A percentile compares a stretch with the other conserved stretches of the same genome.
Conservation (phyloP, 2,113 vertebrate genomes). For the Saccopteryx leptura region DNA sequence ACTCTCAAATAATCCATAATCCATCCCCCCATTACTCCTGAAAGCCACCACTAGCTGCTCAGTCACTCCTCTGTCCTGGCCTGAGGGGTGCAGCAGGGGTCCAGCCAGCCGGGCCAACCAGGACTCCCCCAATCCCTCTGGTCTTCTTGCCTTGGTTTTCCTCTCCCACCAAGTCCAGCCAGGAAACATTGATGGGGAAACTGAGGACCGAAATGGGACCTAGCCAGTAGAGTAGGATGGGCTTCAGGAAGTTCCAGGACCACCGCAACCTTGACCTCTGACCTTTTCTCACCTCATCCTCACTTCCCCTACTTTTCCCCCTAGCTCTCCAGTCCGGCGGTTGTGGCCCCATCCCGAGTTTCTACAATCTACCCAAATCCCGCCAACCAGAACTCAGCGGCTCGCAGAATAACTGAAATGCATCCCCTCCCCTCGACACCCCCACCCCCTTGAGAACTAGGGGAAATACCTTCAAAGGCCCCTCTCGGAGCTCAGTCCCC, state of each 20-base stretch:
- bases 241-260: neutral
- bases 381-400: neutral
- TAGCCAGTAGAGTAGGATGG: neutral
- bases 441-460: neutral
- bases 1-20: neutral
- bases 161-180: neutral
- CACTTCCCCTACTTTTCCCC: neutral
- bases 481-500: neutral
- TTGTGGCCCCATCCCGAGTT: neutral
- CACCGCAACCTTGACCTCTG: neutral
- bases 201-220: neutral
- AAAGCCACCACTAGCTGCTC: neutral
- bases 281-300: neutral
- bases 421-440: neutral
- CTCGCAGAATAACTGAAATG: neutral
- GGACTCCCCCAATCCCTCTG: neutral
- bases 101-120: neutral
- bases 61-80: neutral
- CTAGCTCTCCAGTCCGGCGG: accelerated
- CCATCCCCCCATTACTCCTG: neutral
- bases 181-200: constrained; percentile 40
- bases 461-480: neutral
- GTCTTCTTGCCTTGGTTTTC: neutral
- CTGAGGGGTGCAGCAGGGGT: neutral
- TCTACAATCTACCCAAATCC: neutral